phyloP scores from a whole-genome alignment of 2,888 invertebrate species.

The Thymelicus lineola region DNA sequence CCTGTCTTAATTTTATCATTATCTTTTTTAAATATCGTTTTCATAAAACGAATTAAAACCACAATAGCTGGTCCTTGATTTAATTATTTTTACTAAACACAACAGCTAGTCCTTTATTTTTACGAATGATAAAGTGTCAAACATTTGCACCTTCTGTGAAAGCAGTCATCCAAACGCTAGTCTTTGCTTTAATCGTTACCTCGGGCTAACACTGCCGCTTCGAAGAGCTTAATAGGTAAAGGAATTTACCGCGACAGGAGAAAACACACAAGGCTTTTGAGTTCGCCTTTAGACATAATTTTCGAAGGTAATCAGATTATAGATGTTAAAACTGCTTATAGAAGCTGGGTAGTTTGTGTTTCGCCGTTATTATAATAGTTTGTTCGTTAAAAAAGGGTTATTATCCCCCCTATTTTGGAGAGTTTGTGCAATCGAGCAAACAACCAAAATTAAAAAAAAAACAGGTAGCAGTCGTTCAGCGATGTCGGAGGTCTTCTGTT shows the following conservation, averaged over 20 bases:
- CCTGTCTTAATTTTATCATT: no score
- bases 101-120: no score
- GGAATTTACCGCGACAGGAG: constrained; percentile 83
- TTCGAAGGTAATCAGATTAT: constrained; percentile 72
- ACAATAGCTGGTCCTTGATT: no score
- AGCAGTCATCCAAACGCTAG: constrained; percentile 50
- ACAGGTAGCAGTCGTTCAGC: no score
- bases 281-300: constrained; percentile 71
- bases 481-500: no score
- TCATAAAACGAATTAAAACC: no score
- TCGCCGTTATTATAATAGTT: neutral
- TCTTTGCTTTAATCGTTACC: constrained; percentile 82
- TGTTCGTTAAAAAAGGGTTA: neutral
- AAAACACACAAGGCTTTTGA: constrained; percentile 81
- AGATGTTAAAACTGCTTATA: constrained; percentile 59
- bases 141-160: neutral
- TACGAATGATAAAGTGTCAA: neutral
- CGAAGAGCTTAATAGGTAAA: constrained; percentile 83
- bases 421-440: no score
- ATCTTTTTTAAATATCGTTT: no score
- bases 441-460: no score
- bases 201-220: constrained; percentile 83
- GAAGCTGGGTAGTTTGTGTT: constrained; percentile 38
- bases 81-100: no score
- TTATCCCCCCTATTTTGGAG: neutral